Conservation (phyloP, 2,888 invertebrate species). For the Lycocerus yunnanus region DNA sequence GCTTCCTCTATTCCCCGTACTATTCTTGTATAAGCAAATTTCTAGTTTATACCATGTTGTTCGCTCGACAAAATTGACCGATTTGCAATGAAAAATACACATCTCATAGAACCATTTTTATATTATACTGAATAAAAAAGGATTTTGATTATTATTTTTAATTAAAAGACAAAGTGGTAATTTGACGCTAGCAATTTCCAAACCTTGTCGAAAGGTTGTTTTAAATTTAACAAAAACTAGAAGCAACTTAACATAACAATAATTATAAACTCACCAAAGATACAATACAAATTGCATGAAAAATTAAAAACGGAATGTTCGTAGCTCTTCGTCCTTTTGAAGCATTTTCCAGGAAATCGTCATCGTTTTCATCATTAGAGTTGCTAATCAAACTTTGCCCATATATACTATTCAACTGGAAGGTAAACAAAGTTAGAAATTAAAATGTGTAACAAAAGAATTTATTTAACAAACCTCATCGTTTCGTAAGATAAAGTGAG, state of each 20-base stretch:
- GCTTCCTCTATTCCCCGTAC: no score
- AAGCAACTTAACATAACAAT: background rate
- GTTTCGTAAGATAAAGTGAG: background rate
- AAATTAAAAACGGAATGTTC: background rate
- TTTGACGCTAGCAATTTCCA: background rate
- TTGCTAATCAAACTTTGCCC: background rate
- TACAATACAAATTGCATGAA: background rate
- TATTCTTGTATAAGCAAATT: no score
- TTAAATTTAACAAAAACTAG: background rate
- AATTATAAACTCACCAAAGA: background rate
- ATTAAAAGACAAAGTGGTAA: no score
- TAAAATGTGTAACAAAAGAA: background rate
- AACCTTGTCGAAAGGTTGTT: background rate
- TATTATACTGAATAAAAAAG: no score
- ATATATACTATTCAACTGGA: background rate
- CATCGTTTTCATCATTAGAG: background rate
- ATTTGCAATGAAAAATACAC: no score
- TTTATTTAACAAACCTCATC: background rate
- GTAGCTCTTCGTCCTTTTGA: background rate
- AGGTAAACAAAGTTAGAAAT: no score
- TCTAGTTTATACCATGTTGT: no score
- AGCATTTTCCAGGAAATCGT: background rate
- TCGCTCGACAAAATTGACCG: no score
- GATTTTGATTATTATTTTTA: no score
- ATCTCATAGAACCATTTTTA: no score